Percentiles rank a stretch among this genome's conserved stretches.
Conservation (phyloP, 2,113 vertebrate genomes). For the Lathamus discolor region DNA sequence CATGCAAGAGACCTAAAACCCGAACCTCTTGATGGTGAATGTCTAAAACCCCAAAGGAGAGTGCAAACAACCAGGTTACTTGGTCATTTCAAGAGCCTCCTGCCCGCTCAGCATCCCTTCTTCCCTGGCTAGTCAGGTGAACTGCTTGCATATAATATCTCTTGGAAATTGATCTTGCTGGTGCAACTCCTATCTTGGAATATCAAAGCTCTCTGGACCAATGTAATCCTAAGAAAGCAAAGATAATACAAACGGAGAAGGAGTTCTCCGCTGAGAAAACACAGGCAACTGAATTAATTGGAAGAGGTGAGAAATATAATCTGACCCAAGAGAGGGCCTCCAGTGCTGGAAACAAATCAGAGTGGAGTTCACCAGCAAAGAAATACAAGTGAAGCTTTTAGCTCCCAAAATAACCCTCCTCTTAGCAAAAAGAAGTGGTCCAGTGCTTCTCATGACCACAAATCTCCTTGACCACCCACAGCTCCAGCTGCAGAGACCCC, state of each 20-base stretch:
- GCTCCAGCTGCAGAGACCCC: background rate
- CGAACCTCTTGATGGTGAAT: background rate
- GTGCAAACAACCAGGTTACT: background rate
- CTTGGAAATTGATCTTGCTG: conserved; percentile 14
- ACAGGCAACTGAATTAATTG: conserved; percentile 48
- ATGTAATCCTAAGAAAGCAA: conserved; percentile 32
- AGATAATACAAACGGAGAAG: conserved; percentile 29
- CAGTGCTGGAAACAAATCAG: background rate
- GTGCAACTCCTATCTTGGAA: background rate
- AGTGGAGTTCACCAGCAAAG: background rate
- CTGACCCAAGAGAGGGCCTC: conserved; percentile 10
- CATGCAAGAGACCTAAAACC: background rate
- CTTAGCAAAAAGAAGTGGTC: background rate
- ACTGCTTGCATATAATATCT: background rate
- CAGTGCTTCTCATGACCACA: background rate
- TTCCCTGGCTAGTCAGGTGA: background rate
- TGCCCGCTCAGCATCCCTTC: background rate
- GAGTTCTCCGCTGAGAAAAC: conserved; percentile 40
- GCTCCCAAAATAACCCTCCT: background rate
- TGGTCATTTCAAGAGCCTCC: background rate
- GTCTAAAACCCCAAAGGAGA: background rate
- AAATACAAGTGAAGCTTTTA: background rate
- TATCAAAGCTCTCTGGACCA: conserved; percentile 19
- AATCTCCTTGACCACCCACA: background rate
- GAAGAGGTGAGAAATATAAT: conserved; percentile 31